Conservation (phyloP, 2,888 invertebrate species). For the Ectemnius continuus region DNA sequence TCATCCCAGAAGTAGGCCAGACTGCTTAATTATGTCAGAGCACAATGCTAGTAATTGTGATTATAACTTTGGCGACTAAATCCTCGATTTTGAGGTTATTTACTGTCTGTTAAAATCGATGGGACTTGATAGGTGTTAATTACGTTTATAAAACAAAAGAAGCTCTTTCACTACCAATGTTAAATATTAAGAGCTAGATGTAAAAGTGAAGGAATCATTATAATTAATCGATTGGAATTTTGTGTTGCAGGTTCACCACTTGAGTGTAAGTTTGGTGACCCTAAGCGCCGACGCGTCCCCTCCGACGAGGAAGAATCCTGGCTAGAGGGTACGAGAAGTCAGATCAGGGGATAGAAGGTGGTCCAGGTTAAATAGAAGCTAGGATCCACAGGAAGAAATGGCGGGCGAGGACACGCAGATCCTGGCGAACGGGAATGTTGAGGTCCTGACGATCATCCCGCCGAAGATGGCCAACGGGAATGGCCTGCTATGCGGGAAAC, state of each 20-base stretch:
- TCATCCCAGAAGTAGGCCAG: too few species aligned
- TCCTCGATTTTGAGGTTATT: too few species aligned
- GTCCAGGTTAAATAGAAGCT: too few species aligned
- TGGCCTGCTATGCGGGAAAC: slow-evolving; percentile 67
- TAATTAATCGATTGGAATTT: slow-evolving; percentile 2
- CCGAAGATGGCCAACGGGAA: slow-evolving; percentile 71
- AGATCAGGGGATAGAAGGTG: background rate
- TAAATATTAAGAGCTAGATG: too few species aligned
- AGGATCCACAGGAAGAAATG: slow-evolving; percentile 48
- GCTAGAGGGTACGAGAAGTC: slow-evolving; percentile 24
- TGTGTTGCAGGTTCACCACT: slow-evolving; percentile 52
- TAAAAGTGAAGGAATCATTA: background rate
- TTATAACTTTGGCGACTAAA: too few species aligned
- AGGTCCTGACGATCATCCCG: slow-evolving; percentile 73
- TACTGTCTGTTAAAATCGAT: too few species aligned
- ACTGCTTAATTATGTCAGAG: too few species aligned
- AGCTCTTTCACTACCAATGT: too few species aligned
- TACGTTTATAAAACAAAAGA: too few species aligned
- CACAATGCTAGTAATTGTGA: too few species aligned
- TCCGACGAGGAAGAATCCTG: slow-evolving; percentile 50
- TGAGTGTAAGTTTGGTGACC: slow-evolving; percentile 32
- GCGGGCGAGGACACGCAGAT: slow-evolving; percentile 73
- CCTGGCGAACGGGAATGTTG: slow-evolving; percentile 69
- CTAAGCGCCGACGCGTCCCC: slow-evolving; percentile 37
- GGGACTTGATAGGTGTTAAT: too few species aligned